These are phyloP conservation scores for Pristionchus exspectatus DNA, from an alignment of 2,888 invertebrate genomes.

Conservation along the genomic window DNA sequence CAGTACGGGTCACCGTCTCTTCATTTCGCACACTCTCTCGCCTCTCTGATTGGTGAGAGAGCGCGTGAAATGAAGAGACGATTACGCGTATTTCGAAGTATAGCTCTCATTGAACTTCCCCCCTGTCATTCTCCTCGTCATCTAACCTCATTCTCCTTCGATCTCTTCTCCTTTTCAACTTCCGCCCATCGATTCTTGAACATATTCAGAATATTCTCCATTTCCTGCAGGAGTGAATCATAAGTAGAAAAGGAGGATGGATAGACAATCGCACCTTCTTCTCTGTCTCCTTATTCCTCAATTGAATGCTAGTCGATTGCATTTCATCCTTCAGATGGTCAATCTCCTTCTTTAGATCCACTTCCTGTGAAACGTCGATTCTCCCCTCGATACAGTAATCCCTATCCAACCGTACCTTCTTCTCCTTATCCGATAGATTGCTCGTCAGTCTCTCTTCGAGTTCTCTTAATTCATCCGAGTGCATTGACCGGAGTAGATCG, in stretches of 20 bases:
- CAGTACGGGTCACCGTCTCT: no score
- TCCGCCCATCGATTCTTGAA: background rate
- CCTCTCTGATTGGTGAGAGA: no score
- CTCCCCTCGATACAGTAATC: background rate
- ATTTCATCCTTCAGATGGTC: background rate
- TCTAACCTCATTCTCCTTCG: background rate
- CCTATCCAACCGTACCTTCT: background rate
- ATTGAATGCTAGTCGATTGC: background rate
- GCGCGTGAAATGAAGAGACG: no score
- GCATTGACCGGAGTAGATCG: background rate
- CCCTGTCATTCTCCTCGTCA: background rate
- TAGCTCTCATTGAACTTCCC: background rate
- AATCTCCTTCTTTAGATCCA: background rate
- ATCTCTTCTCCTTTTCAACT: background rate
- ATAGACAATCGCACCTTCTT: background rate
- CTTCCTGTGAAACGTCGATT: background rate
- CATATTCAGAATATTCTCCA: background rate
- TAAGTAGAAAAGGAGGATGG: no score
- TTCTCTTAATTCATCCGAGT: background rate
- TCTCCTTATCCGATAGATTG: conserved; percentile 20
- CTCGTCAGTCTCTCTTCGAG: background rate
- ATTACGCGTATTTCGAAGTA: no score
- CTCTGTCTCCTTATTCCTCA: background rate
- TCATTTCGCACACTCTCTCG: no score
- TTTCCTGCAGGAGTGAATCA: background rate